Percentiles rank a stretch among this genome's conserved stretches.
phyloP scores from a whole-genome alignment of 2,797 vertebrate genomes.

The Novumbra hubbsi region DNA sequence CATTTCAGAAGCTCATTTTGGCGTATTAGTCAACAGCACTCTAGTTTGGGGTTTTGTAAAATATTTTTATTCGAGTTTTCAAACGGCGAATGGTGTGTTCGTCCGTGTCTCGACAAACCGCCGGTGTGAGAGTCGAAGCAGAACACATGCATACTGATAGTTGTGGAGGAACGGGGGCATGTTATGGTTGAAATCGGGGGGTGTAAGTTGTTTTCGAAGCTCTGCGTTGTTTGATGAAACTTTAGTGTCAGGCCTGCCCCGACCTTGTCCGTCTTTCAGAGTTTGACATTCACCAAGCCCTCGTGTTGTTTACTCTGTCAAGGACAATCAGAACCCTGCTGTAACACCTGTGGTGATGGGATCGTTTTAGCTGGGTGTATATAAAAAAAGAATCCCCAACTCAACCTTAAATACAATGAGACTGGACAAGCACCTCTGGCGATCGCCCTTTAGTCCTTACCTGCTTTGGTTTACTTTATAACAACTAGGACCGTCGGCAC shows the following conservation, averaged over 20 bases:
- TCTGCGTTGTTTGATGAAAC: conserved; percentile 48
- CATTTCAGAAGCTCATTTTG: conserved; percentile 57
- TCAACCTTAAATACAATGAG: conserved; percentile 61
- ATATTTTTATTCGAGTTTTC: conserved; percentile 18
- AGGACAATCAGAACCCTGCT: conserved; percentile 68
- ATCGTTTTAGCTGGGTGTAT: conserved; percentile 64
- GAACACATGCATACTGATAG: neutral
- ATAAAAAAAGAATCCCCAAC: conserved; percentile 41
- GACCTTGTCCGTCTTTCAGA: conserved; percentile 62
- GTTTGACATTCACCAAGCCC: conserved; percentile 57
- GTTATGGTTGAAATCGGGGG: neutral
- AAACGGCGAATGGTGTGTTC: conserved; percentile 55
- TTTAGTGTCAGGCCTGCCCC: conserved; percentile 55
- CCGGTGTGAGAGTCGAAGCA: conserved; percentile 1
- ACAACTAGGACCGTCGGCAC: neutral
- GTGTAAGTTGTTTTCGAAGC: neutral
- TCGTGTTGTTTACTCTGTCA: conserved; percentile 70
- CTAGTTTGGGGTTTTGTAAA: conserved; percentile 44
- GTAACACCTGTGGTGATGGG: conserved; percentile 71
- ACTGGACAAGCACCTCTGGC: conserved; percentile 75
- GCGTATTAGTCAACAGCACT: conserved; percentile 70
- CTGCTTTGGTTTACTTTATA: conserved; percentile 39
- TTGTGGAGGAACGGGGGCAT: neutral
- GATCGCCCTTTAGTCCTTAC: conserved; percentile 70
- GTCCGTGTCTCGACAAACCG: conserved; percentile 29